Evolutionary conservation across 2,888 invertebrate species (phyloP).

Genomic region (Acrocyrtus sp.): DNA sequence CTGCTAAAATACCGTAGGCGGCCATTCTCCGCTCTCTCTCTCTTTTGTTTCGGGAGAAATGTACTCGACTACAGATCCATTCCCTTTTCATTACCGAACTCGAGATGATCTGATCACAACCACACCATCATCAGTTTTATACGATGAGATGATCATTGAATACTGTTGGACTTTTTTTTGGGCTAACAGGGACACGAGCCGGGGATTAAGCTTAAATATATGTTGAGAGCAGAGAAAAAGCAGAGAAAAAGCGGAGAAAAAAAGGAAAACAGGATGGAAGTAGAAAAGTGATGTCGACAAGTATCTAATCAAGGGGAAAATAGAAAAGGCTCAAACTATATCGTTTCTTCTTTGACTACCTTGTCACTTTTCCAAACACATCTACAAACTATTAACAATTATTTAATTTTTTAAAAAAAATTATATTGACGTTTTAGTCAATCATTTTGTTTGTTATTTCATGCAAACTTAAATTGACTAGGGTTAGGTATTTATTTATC

Average conservation of each 20-base stretch:
- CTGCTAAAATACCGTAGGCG: no score
- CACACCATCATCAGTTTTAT: neutral
- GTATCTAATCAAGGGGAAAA: conserved; percentile 36
- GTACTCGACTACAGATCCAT: neutral
- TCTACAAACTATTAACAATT: no score
- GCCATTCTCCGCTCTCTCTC: no score
- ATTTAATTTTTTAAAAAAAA: no score
- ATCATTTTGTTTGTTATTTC: no score
- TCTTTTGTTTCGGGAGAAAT: neutral
- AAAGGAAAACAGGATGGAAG: conserved; percentile 19
- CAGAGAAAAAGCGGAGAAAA: neutral
- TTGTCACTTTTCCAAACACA: conserved; percentile 34
- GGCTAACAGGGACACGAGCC: neutral
- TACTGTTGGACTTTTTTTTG: conserved; percentile 1
- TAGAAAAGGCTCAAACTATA: conserved; percentile 8
- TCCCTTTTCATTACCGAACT: no score
- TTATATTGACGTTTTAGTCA: no score
- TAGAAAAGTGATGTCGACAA: conserved; percentile 30
- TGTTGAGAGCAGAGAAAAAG: neutral
- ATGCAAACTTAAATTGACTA: no score
- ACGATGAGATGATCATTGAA: neutral
- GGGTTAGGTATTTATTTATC: no score
- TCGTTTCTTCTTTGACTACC: conserved; percentile 29
- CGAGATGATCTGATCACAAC: neutral
- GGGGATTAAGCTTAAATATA: neutral